Conservation (phyloP, 2,888 invertebrate species). For the Rhaphigaster nebulosa region DNA sequence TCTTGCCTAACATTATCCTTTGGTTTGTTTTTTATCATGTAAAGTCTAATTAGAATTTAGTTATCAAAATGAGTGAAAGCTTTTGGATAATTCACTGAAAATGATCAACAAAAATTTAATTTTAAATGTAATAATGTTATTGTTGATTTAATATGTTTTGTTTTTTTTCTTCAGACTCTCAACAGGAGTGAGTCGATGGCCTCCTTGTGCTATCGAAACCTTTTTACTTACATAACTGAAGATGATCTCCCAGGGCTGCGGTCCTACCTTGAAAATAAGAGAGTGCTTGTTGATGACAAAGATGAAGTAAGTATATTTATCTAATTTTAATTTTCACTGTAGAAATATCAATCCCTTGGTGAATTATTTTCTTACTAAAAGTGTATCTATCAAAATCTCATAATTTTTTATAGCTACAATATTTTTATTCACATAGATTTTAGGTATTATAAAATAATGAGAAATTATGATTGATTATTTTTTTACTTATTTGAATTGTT, state of each 20-base stretch:
- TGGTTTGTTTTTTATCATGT: background rate
- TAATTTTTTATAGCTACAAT: background rate
- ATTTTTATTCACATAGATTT: background rate
- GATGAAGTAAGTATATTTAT: slow-evolving; percentile 79
- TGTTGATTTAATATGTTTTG: background rate
- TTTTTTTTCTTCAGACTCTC: slow-evolving; percentile 76
- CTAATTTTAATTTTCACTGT: background rate
- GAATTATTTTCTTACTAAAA: background rate
- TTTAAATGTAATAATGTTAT: background rate
- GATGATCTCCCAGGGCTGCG: slow-evolving; percentile 86
- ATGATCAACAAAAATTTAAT: too few species aligned
- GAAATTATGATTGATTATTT: background rate
- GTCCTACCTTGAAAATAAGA: slow-evolving; percentile 85
- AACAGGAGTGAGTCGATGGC: slow-evolving; percentile 93
- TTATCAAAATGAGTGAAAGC: background rate
- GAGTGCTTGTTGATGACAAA: slow-evolving; percentile 86
- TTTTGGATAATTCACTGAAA: background rate
- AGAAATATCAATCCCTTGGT: background rate
- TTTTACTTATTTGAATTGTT: background rate
- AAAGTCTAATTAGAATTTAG: background rate
- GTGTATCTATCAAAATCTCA: background rate
- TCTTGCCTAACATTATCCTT: background rate
- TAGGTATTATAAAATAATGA: background rate
- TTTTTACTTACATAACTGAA: slow-evolving; percentile 83
- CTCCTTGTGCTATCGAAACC: slow-evolving; percentile 87